Conservation (phyloP, 2,797 vertebrate species). For the Xenopus petersii region DNA sequence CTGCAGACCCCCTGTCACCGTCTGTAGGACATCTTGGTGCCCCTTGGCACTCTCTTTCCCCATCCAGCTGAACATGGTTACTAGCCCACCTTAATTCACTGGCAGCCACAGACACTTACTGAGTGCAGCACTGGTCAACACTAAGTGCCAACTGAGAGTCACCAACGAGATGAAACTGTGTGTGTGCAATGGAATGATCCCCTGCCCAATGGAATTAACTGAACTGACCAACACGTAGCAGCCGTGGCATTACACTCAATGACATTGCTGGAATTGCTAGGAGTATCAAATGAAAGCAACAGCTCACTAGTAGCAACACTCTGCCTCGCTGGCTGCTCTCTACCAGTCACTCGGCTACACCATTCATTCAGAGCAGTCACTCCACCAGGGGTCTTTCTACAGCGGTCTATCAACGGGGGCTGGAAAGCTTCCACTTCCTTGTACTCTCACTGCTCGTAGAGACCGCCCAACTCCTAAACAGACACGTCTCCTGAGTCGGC, state of each 20-base stretch:
- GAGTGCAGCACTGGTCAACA: neutral
- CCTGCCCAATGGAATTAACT: no score
- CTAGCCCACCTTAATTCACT: neutral
- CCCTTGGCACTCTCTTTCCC: slow-evolving; percentile 79
- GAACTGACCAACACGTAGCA: no score
- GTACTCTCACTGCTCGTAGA: neutral
- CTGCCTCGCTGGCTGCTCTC: neutral
- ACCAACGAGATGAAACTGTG: no score
- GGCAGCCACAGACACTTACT: neutral
- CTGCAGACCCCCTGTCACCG: slow-evolving; percentile 87
- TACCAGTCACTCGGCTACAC: neutral
- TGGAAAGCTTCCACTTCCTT: slow-evolving; percentile 17
- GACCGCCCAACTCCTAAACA: neutral
- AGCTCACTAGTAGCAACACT: no score
- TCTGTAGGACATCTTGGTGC: slow-evolving; percentile 81
- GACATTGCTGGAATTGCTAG: no score
- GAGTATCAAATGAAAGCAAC: no score
- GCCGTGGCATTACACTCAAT: no score
- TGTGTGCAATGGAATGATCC: no score
- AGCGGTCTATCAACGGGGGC: neutral
- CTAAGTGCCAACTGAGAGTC: no score
- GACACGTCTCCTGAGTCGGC: slow-evolving; percentile 33
- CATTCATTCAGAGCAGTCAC: no score
- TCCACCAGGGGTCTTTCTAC: neutral
- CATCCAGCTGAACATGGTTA: slow-evolving; percentile 88